A percentile compares a stretch with the other conserved stretches of the same genome.
phyloP scores from a whole-genome alignment of 2,113 vertebrate species.

The Polyodon spathula region DNA sequence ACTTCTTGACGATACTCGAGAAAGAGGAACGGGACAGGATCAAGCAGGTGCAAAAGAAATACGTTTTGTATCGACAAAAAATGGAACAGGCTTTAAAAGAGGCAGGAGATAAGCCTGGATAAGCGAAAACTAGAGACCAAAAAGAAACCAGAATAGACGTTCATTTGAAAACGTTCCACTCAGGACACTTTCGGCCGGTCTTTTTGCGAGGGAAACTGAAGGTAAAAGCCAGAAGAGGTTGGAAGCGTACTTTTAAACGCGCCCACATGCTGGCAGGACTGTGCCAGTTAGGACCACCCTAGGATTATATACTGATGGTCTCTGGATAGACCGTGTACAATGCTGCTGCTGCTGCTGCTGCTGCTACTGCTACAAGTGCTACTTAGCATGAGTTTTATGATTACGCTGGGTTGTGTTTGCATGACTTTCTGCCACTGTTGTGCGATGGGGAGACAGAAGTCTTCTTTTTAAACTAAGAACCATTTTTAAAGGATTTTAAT shows the following conservation, averaged over 20 bases:
- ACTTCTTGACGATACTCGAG: constrained; percentile 85
- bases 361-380: constrained; percentile 62
- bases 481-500: too few relatives aligned
- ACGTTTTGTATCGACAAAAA: constrained; percentile 64
- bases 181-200: constrained; percentile 36
- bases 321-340: constrained; percentile 17
- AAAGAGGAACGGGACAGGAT: constrained; percentile 87
- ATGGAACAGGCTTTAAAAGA: constrained; percentile 68
- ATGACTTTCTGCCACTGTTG: constrained; percentile 9
- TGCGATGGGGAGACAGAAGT: too few relatives aligned
- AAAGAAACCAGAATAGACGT: constrained; percentile 11
- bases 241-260: constrained; percentile 8
- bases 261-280: constrained; percentile 23
- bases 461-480: too few relatives aligned
- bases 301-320: constrained; percentile 22
- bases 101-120: constrained; percentile 58
- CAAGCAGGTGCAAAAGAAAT: constrained; percentile 74
- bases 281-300: constrained; percentile 14
- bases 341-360: constrained; percentile 37
- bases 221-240: constrained; percentile 21
- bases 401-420: constrained; percentile 17
- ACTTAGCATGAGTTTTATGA: constrained; percentile 54
- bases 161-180: constrained; percentile 34
- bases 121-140: constrained; percentile 34
- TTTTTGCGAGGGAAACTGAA: constrained; percentile 14